phyloP scores from a whole-genome alignment of 2,797 vertebrate genomes.

The Myotis daubentonii region DNA sequence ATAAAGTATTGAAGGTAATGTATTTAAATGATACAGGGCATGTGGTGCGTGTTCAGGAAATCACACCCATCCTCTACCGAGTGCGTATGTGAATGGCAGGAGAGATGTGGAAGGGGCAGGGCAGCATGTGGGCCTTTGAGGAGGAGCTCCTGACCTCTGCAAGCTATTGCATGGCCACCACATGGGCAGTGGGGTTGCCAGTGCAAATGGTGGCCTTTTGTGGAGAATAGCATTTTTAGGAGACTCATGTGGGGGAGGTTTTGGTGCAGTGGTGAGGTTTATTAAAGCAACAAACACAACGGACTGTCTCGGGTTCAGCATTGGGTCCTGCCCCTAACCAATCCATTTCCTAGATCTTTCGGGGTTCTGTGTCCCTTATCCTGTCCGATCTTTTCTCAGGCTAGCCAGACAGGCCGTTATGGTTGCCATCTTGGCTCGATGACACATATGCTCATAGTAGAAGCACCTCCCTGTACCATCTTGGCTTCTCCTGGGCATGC shows the following conservation, averaged over 20 bases:
- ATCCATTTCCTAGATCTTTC: neutral
- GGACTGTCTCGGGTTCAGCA: neutral
- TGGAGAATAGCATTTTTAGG: neutral
- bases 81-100: neutral
- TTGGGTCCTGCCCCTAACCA: neutral
- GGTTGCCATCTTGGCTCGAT: neutral
- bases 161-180: neutral
- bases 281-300: neutral
- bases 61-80: rapidly evolving
- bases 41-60: neutral
- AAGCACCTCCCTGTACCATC: neutral
- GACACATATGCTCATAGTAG: neutral
- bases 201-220: neutral
- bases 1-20: neutral
- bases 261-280: neutral
- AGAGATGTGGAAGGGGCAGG: neutral
- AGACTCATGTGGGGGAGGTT: neutral
- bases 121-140: neutral
- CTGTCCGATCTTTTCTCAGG: neutral
- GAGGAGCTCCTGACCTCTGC: rapidly evolving
- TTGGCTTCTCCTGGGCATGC: neutral
- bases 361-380: neutral
- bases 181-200: neutral
- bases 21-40: neutral
- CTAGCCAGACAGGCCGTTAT: neutral